Base-by-base conservation (phyloP, 2,113 vertebrate species). In the Aleadryas rufinucha region DNA sequence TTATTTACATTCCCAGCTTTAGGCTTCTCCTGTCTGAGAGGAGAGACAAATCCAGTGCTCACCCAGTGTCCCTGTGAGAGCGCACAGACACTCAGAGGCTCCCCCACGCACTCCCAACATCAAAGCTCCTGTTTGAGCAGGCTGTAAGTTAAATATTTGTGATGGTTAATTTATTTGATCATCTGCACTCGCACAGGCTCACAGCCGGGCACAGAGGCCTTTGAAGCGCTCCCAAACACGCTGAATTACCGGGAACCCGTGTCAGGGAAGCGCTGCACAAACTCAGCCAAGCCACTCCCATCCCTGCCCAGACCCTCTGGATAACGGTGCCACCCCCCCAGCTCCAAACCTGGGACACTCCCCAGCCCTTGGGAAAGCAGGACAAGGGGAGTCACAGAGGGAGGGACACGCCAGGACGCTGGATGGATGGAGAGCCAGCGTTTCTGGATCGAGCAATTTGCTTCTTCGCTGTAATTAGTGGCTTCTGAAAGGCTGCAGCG, bases 401-500 rank as follows among this genome's bases (percentile, higher is more conserved):
- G 39, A 60, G 56, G 76, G 79, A 68, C 68, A 23, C 1, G 41
- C 53, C 90, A 68, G 75, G 47, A 59, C 16, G 20, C 11, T 2
- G 42, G 82, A 52, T 10, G 65, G 77, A 42, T 13, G 49, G 89
- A 35, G 33, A 54, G 53, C 69, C 72, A 65, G 74, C 24, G 30
- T n/a, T 75, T 89, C 86, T 91, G 94, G 7, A 47, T 14, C n/a
- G n/a, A 91, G 94, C 88, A 50, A 59, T 97, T 94, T 91, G 88
- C 90, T 91, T 16, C 86, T 89, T 84, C 72, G 69, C 54, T 93
- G 95, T 94, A 97, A 97, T 96, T 93, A 63, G 77, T 76, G 74
- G 64, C 96, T 95, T 93, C 95, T 92, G 90, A 93, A 90, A 89
- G 90, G 3, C 93, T 84, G 17, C 16, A 50, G 91, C 92, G 88